Conservation (phyloP, 2,113 vertebrate genomes). For the Sturnus vulgaris region DNA sequence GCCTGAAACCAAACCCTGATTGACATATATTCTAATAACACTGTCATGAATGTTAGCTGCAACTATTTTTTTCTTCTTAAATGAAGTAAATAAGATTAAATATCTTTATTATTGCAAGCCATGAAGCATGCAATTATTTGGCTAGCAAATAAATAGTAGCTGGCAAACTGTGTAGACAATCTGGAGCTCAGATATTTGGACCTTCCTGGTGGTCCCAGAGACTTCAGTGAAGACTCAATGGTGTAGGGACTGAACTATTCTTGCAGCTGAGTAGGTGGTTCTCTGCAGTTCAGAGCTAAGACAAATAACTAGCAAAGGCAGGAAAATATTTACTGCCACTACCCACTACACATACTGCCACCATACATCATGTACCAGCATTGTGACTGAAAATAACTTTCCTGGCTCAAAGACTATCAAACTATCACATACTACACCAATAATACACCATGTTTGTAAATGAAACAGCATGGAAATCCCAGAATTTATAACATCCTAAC, state of each 20-base stretch:
- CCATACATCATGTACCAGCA: constrained; percentile 19
- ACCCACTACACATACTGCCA: constrained; percentile 29
- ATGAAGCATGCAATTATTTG: constrained; percentile 3
- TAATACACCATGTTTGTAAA: neutral
- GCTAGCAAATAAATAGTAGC: neutral
- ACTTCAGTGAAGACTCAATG: neutral
- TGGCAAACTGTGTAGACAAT: constrained; percentile 12
- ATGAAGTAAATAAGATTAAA: neutral
- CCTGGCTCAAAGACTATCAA: neutral
- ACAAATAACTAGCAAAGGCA: constrained; percentile 46
- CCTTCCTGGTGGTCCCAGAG: neutral
- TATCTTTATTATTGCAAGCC: neutral
- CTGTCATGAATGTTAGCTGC: neutral
- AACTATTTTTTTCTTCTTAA: neutral
- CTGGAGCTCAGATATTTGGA: constrained; percentile 26
- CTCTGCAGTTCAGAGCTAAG: constrained; percentile 35
- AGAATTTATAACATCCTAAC: neutral
- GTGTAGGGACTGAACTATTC: constrained; percentile 1
- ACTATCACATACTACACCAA: neutral
- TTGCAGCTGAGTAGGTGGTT: constrained; percentile 49
- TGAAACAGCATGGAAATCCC: neutral
- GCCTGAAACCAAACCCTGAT: neutral
- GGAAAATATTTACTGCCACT: constrained; percentile 55
- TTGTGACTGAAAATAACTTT: constrained; percentile 39
- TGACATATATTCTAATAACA: neutral